These are phyloP conservation scores for Rhamnusium bicolor DNA, from an alignment of 2,888 invertebrate species.

Conservation along the genomic window DNA sequence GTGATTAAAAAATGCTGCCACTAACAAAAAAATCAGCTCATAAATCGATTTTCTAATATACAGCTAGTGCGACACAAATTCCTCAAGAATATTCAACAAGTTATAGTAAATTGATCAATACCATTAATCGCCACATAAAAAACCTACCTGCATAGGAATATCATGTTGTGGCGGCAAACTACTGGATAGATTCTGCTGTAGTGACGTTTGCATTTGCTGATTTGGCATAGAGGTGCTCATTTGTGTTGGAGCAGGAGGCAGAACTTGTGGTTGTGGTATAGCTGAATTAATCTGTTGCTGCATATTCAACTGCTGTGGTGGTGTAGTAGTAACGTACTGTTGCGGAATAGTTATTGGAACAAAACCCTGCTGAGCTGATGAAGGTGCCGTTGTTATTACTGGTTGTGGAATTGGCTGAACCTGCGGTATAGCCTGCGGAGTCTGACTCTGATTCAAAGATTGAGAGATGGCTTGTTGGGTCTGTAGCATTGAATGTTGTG, in stretches of 20 bases:
- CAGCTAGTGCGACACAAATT: no score
- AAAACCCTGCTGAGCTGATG: conserved; percentile 42
- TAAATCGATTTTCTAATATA: no score
- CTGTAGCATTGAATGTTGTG: conserved; percentile 49
- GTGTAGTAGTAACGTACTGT: conserved; percentile 42
- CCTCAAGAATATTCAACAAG: no score
- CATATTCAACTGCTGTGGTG: conserved; percentile 41
- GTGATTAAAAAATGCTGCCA: no score
- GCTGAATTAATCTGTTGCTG: conserved; percentile 40
- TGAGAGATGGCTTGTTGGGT: conserved; percentile 35
- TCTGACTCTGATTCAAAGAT: conserved; percentile 18
- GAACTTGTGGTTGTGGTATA: conserved; percentile 41
- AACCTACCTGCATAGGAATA: conserved; percentile 39
- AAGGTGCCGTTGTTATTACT: conserved; percentile 23
- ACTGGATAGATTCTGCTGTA: conserved; percentile 34
- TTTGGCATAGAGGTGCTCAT: conserved; percentile 40
- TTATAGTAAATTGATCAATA: no score
- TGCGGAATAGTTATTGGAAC: conserved; percentile 43
- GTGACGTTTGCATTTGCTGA: conserved; percentile 35
- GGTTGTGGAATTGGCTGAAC: conserved; percentile 37
- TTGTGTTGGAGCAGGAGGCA: conserved; percentile 23
- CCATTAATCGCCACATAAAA: no score
- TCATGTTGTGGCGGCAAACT: conserved; percentile 44
- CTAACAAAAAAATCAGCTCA: no score
- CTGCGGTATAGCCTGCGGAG: conserved; percentile 25